These are phyloP conservation scores for Perca fluviatilis DNA, from an alignment of 2,113 vertebrate genomes.

Conservation along the genomic window DNA sequence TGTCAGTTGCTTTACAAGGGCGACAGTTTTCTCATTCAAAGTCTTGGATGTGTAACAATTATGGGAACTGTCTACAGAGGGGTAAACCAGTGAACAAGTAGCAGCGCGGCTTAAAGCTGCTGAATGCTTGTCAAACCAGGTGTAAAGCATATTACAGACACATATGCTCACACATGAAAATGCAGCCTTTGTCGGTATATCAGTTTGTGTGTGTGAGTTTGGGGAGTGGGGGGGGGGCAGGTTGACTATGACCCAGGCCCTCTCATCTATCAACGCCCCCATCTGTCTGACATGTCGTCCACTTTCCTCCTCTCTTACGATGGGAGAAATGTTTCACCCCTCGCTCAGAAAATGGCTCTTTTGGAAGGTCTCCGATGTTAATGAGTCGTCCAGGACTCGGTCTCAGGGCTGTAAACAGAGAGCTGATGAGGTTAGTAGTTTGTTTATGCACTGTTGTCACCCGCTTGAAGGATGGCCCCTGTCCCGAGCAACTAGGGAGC, in stretches of 20 bases:
- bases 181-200: conserved; percentile 2
- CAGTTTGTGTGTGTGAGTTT: conserved; percentile 4
- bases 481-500: conserved; percentile 58
- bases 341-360: conserved; percentile 42
- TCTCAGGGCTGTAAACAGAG: conserved; percentile 70
- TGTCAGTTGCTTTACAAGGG: not conserved
- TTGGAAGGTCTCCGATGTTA: conserved; percentile 72
- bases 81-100: not conserved
- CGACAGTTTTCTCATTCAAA: conserved; percentile 9
- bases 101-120: not conserved
- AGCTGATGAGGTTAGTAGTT: conserved; percentile 78
- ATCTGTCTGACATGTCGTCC: conserved; percentile 65
- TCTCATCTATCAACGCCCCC: conserved; percentile 82
- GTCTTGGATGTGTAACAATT: conserved; percentile 11
- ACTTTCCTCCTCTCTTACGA: conserved; percentile 48
- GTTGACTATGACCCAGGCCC: conserved; percentile 69
- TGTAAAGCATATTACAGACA: conserved; percentile 16
- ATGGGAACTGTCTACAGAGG: not conserved
- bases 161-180: not conserved
- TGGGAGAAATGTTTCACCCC: conserved; percentile 22
- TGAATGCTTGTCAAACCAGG: conserved; percentile 35
- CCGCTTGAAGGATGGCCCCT: conserved; percentile 75
- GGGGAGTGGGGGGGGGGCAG: conserved; percentile 50
- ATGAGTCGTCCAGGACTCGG: conserved; percentile 69
- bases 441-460: conserved; percentile 79